Percentiles rank a stretch among this genome's conserved stretches.
These are phyloP conservation scores for Acanthurus leucopareius DNA, from an alignment of 2,797 vertebrate genomes.

Conservation along the genomic window DNA sequence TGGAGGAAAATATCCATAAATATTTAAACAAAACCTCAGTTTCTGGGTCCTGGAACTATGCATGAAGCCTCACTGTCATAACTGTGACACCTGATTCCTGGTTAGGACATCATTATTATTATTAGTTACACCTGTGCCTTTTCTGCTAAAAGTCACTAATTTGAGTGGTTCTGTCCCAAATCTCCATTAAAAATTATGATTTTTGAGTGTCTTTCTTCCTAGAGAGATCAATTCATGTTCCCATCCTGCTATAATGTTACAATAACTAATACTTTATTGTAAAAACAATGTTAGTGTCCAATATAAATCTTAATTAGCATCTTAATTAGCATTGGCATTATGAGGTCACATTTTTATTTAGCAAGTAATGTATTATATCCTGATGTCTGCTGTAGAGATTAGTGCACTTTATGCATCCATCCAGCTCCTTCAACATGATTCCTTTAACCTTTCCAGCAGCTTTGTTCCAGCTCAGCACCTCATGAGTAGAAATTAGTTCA, in stretches of 20 bases:
- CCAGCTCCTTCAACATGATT: conserved; percentile 34
- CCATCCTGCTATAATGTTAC: too few relatives aligned
- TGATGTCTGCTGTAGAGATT: not conserved
- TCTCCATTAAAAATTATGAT: not conserved
- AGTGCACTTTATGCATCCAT: not conserved
- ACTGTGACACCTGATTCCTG: not conserved
- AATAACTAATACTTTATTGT: too few relatives aligned
- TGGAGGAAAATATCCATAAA: too few relatives aligned
- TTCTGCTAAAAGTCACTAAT: not conserved
- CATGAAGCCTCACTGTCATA: not conserved
- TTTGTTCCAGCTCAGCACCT: conserved; percentile 35
- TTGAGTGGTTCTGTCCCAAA: not conserved
- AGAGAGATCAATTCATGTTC: too few relatives aligned
- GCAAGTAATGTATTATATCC: not conserved
- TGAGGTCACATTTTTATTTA: not conserved
- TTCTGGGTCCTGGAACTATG: not conserved
- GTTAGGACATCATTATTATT: conserved; percentile 1
- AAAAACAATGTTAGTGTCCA: not conserved
- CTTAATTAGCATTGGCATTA: not conserved
- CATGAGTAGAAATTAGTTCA: conserved; percentile 28
- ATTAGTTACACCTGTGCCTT: conserved; percentile 2
- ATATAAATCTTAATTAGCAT: not conserved
- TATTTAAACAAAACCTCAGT: too few relatives aligned
- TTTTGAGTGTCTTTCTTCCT: too few relatives aligned
- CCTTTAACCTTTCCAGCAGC: conserved; percentile 39